These are phyloP conservation scores for Montifringilla adamsi DNA, from an alignment of 2,113 vertebrate genomes.

Conservation along the genomic window DNA sequence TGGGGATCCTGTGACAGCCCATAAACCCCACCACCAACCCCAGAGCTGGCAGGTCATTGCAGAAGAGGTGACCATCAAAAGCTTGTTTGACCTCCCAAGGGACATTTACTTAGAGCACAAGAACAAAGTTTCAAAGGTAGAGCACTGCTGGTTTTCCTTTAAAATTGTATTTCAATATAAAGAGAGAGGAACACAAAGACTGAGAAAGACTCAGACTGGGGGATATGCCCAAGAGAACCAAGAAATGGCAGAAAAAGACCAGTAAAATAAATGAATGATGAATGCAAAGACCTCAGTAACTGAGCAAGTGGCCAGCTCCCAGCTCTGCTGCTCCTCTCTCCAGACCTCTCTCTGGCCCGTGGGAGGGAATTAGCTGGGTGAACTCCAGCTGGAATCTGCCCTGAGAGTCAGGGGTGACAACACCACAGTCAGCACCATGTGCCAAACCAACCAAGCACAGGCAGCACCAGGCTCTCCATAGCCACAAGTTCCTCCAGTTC, in stretches of 20 bases:
- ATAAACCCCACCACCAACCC: neutral
- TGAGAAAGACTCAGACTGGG: neutral
- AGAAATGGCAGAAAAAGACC: neutral
- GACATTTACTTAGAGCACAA: neutral
- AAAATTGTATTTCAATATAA: neutral
- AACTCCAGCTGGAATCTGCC: accelerated
- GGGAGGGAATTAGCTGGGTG: neutral
- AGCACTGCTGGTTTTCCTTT: neutral
- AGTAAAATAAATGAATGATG: neutral
- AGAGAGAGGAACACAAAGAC: neutral
- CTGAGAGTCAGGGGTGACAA: accelerated
- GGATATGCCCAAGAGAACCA: neutral
- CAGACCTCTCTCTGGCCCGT: neutral
- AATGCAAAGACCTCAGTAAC: neutral
- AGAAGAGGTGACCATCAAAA: neutral
- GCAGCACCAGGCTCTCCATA: neutral
- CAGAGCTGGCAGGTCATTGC: neutral
- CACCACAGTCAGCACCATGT: accelerated
- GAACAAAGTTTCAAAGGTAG: neutral
- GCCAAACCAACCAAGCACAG: accelerated
- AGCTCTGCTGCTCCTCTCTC: neutral
- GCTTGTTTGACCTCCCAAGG: neutral
- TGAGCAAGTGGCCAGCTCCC: accelerated
- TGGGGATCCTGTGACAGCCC: neutral
- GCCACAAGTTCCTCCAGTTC: neutral